Percentiles rank a stretch among this genome's conserved stretches.
phyloP scores from a whole-genome alignment of 2,113 vertebrate genomes.

The Alligator mississippiensis region DNA sequence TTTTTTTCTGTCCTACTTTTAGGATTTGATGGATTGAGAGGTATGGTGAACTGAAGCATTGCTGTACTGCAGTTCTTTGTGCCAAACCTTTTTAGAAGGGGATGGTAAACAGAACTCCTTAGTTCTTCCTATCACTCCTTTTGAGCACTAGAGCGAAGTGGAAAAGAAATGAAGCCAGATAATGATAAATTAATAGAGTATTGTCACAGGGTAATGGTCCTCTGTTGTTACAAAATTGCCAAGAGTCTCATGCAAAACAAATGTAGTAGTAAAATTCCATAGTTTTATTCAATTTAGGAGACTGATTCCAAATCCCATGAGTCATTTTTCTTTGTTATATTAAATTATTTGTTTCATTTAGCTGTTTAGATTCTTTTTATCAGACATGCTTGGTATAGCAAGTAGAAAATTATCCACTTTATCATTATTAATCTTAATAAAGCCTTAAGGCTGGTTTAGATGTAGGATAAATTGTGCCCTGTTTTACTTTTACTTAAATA shows the following conservation, averaged over 20 bases:
- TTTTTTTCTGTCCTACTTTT: not conserved
- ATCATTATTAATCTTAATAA: not conserved
- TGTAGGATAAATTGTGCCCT: not conserved
- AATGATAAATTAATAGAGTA: not conserved
- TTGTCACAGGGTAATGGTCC: not conserved
- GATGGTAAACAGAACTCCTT: not conserved
- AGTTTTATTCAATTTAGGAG: not conserved
- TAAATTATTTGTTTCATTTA: not conserved
- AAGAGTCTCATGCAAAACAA: not conserved
- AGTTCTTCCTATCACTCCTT: not conserved
- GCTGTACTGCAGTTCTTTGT: not conserved
- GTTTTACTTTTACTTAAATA: not conserved
- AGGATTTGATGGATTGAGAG: not conserved
- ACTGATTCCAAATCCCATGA: not conserved
- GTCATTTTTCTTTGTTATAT: not conserved
- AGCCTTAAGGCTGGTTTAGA: not conserved
- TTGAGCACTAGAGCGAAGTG: rapidly evolving
- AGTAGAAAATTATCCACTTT: not conserved
- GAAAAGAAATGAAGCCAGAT: not conserved
- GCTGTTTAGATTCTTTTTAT: not conserved
- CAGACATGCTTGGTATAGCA: slow-evolving; percentile 8
- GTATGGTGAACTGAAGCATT: not conserved
- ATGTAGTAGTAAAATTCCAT: not conserved
- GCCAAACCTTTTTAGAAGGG: not conserved
- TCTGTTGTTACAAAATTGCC: not conserved